phyloP scores from a whole-genome alignment of 2,113 vertebrate species.

The Dicaeum eximium region DNA sequence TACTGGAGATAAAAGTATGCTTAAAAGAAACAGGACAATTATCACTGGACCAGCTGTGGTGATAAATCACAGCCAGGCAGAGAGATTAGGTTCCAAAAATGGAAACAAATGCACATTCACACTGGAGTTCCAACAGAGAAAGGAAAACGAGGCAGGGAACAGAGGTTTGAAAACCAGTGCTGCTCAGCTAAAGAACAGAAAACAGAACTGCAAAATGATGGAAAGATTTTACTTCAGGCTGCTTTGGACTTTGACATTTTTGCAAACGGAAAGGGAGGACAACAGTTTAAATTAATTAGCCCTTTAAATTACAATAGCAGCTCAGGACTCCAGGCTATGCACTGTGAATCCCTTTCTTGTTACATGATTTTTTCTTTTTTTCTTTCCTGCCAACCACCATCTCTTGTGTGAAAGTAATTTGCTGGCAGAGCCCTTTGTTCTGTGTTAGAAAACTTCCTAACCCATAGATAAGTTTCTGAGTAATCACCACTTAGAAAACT shows the following conservation, averaged over 20 bases:
- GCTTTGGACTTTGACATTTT: neutral
- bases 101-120: conserved; percentile 47
- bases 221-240: neutral
- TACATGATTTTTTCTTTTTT: neutral
- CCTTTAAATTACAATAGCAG: neutral
- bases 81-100: conserved; percentile 53
- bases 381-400: neutral
- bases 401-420: neutral
- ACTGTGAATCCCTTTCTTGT: neutral
- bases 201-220: neutral
- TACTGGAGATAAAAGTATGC: conserved; percentile 60
- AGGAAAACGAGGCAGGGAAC: neutral
- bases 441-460: neutral
- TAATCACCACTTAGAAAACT: neutral
- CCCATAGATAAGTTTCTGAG: neutral
- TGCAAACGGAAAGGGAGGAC: neutral
- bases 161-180: neutral
- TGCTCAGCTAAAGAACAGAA: neutral
- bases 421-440: neutral
- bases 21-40: conserved; percentile 64
- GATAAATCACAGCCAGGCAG: conserved; percentile 59
- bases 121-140: neutral
- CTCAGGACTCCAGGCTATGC: neutral
- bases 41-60: conserved; percentile 50
- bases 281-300: conserved; percentile 16